phyloP scores from a whole-genome alignment of 2,113 vertebrate genomes.

The Camelus dromedarius region DNA sequence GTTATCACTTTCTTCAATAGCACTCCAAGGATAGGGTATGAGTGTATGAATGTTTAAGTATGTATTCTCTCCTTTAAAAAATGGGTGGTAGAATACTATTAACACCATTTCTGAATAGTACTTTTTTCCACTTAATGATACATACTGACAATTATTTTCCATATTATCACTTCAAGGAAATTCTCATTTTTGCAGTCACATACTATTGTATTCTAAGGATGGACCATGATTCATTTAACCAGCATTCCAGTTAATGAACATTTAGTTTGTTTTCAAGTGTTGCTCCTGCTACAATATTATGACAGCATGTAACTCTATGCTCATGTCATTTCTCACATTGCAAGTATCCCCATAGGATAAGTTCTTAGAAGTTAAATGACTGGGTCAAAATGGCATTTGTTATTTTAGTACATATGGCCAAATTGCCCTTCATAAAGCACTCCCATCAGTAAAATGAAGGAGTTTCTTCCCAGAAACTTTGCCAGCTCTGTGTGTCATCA shows the following conservation, averaged over 20 bases:
- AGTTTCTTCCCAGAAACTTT: background rate
- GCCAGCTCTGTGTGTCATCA: background rate
- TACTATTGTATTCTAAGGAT: background rate
- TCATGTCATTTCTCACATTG: background rate
- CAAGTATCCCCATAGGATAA: background rate
- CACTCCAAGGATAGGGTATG: background rate
- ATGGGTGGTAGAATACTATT: background rate
- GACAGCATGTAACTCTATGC: background rate
- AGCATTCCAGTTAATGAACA: background rate
- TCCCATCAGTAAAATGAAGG: background rate
- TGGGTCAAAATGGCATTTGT: background rate
- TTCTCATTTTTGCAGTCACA: background rate
- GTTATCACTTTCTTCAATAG: background rate
- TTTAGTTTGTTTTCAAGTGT: slow-evolving; percentile 4
- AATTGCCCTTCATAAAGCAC: background rate
- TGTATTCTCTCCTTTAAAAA: background rate
- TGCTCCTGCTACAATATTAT: background rate
- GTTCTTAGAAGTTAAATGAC: background rate
- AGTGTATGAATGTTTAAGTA: background rate
- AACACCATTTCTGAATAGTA: background rate
- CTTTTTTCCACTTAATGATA: background rate
- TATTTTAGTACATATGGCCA: background rate
- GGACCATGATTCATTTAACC: background rate
- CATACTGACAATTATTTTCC: background rate
- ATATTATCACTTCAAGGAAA: background rate